Evolutionary conservation across 2,113 vertebrate genomes (phyloP), one percentile per base, ranked within the genome.

Genomic region (Ciconia boyciana): DNA sequence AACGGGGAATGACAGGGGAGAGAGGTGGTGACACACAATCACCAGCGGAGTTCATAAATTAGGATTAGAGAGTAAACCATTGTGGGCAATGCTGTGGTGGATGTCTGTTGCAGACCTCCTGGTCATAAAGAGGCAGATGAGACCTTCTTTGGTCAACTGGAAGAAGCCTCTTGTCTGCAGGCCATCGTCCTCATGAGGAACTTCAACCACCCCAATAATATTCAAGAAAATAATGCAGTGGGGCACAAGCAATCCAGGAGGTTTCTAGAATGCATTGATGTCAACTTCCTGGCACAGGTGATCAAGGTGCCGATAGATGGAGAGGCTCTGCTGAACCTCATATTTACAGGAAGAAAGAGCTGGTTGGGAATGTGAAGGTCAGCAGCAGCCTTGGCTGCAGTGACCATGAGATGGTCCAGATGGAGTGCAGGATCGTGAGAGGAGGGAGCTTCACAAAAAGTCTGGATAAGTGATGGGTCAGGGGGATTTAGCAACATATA

Each of bases 1-100:
- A 78, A 36, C 1, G 2, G 28, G 24, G 22, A 54, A 46, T 0
- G 0, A 70, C 18, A 36, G 32, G 2, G 5, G 6, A 49, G 10
- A 71, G 22, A 51, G 9, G 20, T 77, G 26, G 70, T 36, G 18
- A 62, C 34, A 49, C 9, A 87, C 11, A 44, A 16, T 39, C 43
- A 71, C 17, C 28, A 70, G 28, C 13, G 75, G 20, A 48, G 11
- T 70, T 58, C 10, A 43, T 62, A 70, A 70, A 78, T 70, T 41
- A 58, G 24, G 21, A 82, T 81, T 46, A 87, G 28, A 49, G 43
- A 71, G 39, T 36, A 87, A 90, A 44, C 3, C 29, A 65, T 11
- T 6, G 7, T 2, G 3, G 28, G 24, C 25, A 66, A 25, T 21
- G 14, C 68, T 81, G 46, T 66, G 21, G 14, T 80, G 9, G 31